These are phyloP conservation scores for Adineta ricciae DNA, from an alignment of 2,888 invertebrate species.

Conservation along the genomic window DNA sequence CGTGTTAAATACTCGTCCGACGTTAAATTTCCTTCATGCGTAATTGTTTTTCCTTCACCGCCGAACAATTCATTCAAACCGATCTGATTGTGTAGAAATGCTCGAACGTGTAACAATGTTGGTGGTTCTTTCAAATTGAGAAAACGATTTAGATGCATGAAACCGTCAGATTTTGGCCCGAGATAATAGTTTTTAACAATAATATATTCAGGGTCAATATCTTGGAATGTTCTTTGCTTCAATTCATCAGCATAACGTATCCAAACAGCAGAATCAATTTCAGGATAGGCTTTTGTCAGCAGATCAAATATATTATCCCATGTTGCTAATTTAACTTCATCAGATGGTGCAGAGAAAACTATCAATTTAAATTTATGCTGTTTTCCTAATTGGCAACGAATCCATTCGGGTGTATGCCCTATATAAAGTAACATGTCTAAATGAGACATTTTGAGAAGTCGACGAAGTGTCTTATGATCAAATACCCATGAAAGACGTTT, in stretches of 20 bases:
- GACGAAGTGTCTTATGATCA: background rate
- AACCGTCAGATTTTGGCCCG: background rate
- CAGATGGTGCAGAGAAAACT: background rate
- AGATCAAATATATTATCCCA: background rate
- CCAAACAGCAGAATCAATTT: background rate
- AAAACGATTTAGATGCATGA: background rate
- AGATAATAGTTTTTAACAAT: background rate
- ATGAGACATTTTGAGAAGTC: background rate
- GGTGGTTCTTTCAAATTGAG: background rate
- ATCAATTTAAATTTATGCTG: background rate
- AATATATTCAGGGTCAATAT: background rate
- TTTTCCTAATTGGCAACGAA: background rate
- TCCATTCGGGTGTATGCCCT: background rate
- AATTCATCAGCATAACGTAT: background rate
- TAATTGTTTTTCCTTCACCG: background rate
- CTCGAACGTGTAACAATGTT: background rate
- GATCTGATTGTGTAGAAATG: background rate
- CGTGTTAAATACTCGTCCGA: background rate
- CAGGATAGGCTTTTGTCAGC: background rate
- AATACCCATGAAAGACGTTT: background rate
- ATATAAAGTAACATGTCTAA: background rate
- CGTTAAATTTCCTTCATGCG: background rate
- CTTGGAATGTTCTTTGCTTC: background rate
- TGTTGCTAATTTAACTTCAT: background rate
- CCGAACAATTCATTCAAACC: background rate